These are phyloP conservation scores for Esox masquinongy DNA, from an alignment of 2,797 vertebrate genomes.

Conservation along the genomic window DNA sequence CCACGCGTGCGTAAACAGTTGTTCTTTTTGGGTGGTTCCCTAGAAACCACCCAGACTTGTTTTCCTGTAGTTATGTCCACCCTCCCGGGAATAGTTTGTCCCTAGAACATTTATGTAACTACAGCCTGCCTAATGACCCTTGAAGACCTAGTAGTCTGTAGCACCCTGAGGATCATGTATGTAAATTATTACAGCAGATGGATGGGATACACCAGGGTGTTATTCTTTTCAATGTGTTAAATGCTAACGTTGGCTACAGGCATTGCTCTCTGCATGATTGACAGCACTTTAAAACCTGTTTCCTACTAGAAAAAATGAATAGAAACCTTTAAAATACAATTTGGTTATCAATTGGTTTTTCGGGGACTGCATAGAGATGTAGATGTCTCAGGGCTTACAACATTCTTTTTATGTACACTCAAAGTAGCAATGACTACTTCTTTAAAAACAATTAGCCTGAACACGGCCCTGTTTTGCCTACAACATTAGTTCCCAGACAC, in stretches of 20 bases:
- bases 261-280: neutral
- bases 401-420: too few species aligned
- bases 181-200: neutral
- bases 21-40: neutral
- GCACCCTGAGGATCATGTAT: neutral
- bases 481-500: too few species aligned
- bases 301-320: neutral
- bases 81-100: neutral
- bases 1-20: neutral
- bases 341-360: neutral
- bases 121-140: neutral
- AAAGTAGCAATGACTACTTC: too few species aligned
- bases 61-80: neutral
- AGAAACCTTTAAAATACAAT: neutral
- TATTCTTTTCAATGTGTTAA: neutral
- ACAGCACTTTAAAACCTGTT: neutral
- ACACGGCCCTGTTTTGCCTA: too few species aligned
- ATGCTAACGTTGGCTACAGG: neutral
- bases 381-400: neutral
- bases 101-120: neutral
- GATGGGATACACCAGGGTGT: neutral
- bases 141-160: neutral
- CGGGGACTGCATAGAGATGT: neutral
- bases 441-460: too few species aligned
- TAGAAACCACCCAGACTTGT: neutral